phyloP scores from a whole-genome alignment of 2,888 invertebrate species.

The Tanypteryx hageni region DNA sequence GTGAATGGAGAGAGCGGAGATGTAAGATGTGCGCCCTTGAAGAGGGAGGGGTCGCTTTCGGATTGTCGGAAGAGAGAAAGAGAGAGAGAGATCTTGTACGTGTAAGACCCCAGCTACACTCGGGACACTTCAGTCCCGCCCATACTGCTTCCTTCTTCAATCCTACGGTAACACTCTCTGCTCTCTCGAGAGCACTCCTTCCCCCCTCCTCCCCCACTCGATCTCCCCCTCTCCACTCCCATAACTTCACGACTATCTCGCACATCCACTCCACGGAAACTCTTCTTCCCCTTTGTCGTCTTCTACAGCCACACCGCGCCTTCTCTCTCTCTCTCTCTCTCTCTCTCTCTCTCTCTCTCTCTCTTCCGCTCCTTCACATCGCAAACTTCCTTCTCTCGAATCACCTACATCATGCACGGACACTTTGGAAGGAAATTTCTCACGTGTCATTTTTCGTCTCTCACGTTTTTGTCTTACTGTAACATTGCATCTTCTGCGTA shows the following conservation, averaged over 20 bases:
- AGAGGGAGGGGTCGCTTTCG: not conserved
- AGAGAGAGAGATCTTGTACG: not conserved
- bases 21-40: not conserved
- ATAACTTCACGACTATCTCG: not conserved
- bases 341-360: not conserved
- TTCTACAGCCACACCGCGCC: not conserved
- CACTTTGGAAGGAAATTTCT: no score
- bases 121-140: constrained; percentile 8
- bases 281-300: not conserved
- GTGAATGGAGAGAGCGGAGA: not conserved
- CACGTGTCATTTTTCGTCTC: no score
- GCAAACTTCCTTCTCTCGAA: no score
- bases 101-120: constrained; percentile 37
- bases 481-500: no score
- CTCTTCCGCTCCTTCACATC: not conserved
- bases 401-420: no score
- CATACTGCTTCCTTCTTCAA: not conserved
- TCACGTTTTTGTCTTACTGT: no score
- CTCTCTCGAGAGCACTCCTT: not conserved
- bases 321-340: not conserved
- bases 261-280: not conserved
- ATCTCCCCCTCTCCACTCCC: not conserved
- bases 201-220: no score
- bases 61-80: not conserved
- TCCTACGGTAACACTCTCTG: not conserved